A percentile compares a stretch with the other conserved stretches of the same genome.
Evolutionary conservation across 1,140 invertebrate genomes (phyloP).

Genomic region (Oncopeltus fasciatus): DNA sequence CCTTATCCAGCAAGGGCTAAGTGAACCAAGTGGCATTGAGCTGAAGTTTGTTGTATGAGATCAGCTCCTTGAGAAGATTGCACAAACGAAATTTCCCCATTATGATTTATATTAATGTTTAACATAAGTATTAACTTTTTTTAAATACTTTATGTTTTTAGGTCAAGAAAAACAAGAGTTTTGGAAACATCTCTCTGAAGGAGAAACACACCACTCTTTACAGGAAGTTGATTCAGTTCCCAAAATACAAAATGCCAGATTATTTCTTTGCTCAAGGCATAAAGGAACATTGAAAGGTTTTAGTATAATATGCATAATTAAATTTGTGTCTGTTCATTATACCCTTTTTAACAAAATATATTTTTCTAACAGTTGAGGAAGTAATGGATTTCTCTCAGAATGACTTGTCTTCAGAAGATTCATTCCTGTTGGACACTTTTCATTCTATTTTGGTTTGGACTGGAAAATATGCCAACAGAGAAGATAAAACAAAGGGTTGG

Average conservation of each 20-base stretch:
- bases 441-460: conserved; percentile 73
- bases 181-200: conserved; percentile 32
- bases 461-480: conserved; percentile 47
- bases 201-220: background rate
- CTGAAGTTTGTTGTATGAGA: too few species aligned
- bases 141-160: conserved; percentile 28
- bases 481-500: conserved; percentile 43
- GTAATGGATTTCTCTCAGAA: conserved; percentile 68
- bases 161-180: conserved; percentile 47
- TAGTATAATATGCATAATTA: too few species aligned
- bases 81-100: too few species aligned
- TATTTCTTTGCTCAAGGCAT: conserved; percentile 56
- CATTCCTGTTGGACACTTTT: conserved; percentile 72
- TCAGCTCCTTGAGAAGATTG: too few species aligned
- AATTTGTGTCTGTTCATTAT: too few species aligned
- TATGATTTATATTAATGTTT: conserved; percentile 3
- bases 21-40: too few species aligned
- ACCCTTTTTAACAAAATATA: too few species aligned
- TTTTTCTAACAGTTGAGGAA: conserved; percentile 71
- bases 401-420: conserved; percentile 67
- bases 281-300: conserved; percentile 36
- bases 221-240: background rate
- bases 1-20: too few species aligned
- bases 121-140: conserved; percentile 1
- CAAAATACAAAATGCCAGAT: conserved; percentile 32